A percentile compares a stretch with the other conserved stretches of the same genome.
phyloP scores from a whole-genome alignment of 2,797 vertebrate species.

The Carapus acus region DNA sequence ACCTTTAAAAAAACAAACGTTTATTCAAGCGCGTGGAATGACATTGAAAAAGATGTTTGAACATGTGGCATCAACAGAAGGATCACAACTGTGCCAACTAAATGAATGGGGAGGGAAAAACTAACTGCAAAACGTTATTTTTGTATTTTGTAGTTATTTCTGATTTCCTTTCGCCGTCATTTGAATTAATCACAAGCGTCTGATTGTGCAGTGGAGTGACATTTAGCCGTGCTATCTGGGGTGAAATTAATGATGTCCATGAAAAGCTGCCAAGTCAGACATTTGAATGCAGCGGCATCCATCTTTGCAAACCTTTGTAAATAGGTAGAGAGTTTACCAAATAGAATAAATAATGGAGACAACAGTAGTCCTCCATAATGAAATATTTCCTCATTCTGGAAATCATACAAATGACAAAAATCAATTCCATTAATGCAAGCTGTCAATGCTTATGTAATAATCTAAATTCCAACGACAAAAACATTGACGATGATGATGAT shows the following conservation, averaged over 20 bases:
- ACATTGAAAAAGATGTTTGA: no score
- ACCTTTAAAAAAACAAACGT: no score
- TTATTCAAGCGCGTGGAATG: no score
- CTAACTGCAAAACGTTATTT: not conserved
- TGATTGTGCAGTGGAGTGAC: slow-evolving; percentile 5
- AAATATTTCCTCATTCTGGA: no score
- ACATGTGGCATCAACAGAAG: no score
- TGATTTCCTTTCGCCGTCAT: slow-evolving; percentile 1
- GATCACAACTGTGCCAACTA: slow-evolving; percentile 3
- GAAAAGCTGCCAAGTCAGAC: slow-evolving; percentile 3
- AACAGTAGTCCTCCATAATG: no score
- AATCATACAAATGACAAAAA: no score
- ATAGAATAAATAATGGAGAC: not conserved
- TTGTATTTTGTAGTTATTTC: not conserved
- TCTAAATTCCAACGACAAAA: no score
- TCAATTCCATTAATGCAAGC: no score
- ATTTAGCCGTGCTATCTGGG: not conserved
- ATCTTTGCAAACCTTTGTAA: not conserved
- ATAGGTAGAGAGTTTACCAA: not conserved
- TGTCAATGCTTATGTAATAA: no score
- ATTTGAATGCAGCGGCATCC: not conserved
- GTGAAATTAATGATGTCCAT: slow-evolving; percentile 5
- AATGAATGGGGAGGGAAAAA: not conserved
- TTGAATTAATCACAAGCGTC: slow-evolving; percentile 2
- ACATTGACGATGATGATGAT: no score